A percentile compares a stretch with the other conserved stretches of the same genome.
phyloP scores from a whole-genome alignment of 2,797 vertebrate species.

The Neomorphus geoffroyi region DNA sequence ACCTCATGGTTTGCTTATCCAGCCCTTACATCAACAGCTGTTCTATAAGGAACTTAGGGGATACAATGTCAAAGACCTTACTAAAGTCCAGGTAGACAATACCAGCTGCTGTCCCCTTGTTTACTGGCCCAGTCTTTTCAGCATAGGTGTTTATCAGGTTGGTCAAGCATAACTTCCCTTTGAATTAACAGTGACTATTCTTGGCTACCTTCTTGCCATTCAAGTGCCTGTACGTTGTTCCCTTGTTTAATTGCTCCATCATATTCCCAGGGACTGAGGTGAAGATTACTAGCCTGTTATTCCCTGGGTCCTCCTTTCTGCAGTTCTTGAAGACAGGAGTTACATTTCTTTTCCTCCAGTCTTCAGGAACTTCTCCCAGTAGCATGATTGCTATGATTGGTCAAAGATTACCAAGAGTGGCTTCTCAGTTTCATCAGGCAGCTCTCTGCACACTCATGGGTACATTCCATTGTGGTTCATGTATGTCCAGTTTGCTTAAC shows the following conservation, averaged over 20 bases:
- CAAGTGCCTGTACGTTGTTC: neutral
- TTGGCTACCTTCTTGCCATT: neutral
- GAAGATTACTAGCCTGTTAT: neutral
- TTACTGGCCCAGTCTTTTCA: neutral
- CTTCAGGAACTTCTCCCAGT: neutral
- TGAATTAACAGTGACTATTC: neutral
- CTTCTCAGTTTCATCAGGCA: neutral
- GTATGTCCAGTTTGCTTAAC: neutral
- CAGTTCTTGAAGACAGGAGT: neutral
- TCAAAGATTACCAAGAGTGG: neutral
- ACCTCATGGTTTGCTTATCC: neutral
- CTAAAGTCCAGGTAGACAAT: neutral
- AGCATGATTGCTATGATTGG: neutral
- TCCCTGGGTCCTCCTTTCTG: neutral
- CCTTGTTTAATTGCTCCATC: neutral
- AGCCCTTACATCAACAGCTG: neutral
- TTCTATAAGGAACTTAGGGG: neutral
- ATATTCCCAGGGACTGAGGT: neutral
- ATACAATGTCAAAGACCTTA: neutral
- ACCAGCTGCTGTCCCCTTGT: neutral
- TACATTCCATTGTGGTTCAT: neutral
- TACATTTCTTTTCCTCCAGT: neutral
- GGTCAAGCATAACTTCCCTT: neutral
- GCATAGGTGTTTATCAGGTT: neutral
- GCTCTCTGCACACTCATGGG: neutral